These are phyloP conservation scores for Melitaea cinxia DNA, from an alignment of 1,140 invertebrate species.

Conservation along the genomic window DNA sequence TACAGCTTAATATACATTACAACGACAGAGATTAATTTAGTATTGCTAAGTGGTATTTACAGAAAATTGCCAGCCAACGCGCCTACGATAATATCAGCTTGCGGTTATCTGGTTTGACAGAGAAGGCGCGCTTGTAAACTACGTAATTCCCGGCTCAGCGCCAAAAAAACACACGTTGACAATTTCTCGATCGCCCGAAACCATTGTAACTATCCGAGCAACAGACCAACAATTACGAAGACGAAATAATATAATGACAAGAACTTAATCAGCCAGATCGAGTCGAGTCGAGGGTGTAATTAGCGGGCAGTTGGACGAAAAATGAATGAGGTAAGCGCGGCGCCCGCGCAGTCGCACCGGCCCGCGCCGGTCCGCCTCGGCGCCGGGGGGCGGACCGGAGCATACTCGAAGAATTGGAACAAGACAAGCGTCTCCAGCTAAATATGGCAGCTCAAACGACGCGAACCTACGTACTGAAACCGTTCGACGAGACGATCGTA, in stretches of 20 bases:
- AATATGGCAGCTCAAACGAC: constrained; percentile 28
- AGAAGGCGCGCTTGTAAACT: constrained; percentile 15
- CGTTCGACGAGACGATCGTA: constrained; percentile 21
- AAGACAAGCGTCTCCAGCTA: not conserved
- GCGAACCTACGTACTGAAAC: constrained; percentile 17
- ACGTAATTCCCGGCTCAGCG: constrained; percentile 7
- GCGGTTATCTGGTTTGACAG: constrained; percentile 7
- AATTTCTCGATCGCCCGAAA: constrained; percentile 8
- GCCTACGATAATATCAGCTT: constrained; percentile 14
- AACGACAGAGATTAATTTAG: constrained; percentile 12
- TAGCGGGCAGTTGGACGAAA: constrained; percentile 67
- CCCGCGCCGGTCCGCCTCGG: constrained; percentile 44
- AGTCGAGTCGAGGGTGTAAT: constrained; percentile 56
- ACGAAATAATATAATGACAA: constrained; percentile 57
- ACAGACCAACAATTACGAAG: constrained; percentile 33
- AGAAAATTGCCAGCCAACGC: constrained; percentile 18
- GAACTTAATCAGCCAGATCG: constrained; percentile 66
- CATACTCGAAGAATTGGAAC: constrained; percentile 27
- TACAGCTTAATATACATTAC: constrained; percentile 13
- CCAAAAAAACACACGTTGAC: constrained; percentile 8
- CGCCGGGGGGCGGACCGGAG: constrained; percentile 40
- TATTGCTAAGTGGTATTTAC: constrained; percentile 18
- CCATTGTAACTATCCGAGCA: constrained; percentile 7
- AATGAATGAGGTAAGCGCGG: constrained; percentile 60
- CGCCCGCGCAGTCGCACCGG: constrained; percentile 49